phyloP scores from a whole-genome alignment of 2,113 vertebrate genomes.

The Semnornis frantzii region DNA sequence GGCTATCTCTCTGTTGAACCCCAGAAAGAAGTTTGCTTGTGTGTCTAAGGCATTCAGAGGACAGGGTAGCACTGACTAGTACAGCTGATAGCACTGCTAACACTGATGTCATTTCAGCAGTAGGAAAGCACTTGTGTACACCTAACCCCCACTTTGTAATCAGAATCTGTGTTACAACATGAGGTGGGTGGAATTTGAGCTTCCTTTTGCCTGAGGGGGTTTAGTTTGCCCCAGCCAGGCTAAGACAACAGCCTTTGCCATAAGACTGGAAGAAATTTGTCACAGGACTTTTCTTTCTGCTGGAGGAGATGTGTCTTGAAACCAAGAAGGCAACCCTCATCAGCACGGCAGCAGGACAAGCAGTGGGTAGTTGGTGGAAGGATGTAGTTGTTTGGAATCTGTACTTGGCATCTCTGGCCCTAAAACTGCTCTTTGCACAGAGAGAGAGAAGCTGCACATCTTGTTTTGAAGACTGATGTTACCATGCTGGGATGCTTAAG shows the following conservation, averaged over 20 bases:
- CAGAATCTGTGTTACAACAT: background rate
- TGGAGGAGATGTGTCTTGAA: background rate
- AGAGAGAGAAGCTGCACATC: background rate
- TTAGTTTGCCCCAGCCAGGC: background rate
- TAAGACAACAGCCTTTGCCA: background rate
- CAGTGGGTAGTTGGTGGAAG: background rate
- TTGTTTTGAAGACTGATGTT: background rate
- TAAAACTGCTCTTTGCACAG: background rate
- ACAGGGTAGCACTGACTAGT: background rate
- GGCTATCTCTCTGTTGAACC: background rate
- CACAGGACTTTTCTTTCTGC: background rate
- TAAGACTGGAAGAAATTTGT: background rate
- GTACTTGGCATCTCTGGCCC: background rate
- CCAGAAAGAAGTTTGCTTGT: background rate
- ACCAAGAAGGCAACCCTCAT: background rate
- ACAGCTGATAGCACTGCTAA: background rate
- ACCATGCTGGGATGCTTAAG: background rate
- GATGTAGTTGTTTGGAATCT: background rate
- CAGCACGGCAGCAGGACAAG: background rate
- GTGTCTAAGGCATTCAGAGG: background rate
- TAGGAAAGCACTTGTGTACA: background rate
- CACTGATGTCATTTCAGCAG: background rate
- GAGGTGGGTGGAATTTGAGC: background rate
- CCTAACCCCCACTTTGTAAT: background rate
- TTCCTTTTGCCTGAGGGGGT: background rate